Evolutionary conservation across 2,797 vertebrate species (phyloP).

Genomic region (Adelosebastes latens): DNA sequence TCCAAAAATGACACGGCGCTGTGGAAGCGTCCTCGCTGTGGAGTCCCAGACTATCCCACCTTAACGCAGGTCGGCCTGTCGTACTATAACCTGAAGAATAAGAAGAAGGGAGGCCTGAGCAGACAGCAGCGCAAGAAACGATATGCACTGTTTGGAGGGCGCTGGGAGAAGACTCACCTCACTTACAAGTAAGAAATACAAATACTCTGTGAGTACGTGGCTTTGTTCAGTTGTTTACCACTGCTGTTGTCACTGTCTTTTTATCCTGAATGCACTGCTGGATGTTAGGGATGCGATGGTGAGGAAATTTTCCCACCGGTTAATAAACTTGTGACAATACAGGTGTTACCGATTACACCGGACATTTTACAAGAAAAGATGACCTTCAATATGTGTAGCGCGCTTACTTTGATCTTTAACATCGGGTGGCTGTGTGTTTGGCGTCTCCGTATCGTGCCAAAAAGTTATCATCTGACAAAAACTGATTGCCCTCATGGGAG

Average conservation of each 20-base stretch:
- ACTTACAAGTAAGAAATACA: slow-evolving; percentile 88
- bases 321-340: no score
- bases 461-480: no score
- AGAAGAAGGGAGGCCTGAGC: slow-evolving; percentile 15
- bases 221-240: neutral
- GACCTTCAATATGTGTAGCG: fast-evolving
- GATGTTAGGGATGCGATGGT: fast-evolving
- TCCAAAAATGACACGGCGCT: slow-evolving; percentile 37
- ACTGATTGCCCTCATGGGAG: no score
- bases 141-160: slow-evolving; percentile 87
- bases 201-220: neutral
- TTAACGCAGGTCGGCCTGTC: neutral
- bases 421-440: fast-evolving
- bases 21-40: slow-evolving; percentile 64
- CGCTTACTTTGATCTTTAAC: no score
- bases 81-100: slow-evolving; percentile 17
- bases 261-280: neutral
- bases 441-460: no score
- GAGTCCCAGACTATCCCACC: slow-evolving; percentile 60
- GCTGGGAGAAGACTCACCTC: slow-evolving; percentile 91
- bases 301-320: no score
- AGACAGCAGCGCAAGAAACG: slow-evolving; percentile 82
- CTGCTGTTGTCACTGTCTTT: neutral
- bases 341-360: no score
- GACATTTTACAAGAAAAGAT: no score